Percentiles rank a stretch among this genome's conserved stretches.
phyloP scores from a whole-genome alignment of 2,888 invertebrate genomes.

The Neoitamus cyanurus region DNA sequence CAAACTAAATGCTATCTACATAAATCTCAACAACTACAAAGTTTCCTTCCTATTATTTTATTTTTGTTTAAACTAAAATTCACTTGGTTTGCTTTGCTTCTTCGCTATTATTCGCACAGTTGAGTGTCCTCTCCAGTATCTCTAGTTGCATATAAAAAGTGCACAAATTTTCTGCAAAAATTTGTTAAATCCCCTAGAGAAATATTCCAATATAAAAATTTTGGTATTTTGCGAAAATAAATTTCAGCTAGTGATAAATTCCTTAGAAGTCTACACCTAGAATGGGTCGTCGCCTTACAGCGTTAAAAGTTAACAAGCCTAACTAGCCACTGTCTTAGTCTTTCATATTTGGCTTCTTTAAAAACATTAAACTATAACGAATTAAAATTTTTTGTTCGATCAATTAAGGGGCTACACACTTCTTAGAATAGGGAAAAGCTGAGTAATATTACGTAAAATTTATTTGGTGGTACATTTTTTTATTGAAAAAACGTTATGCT shows the following conservation, averaged over 20 bases:
- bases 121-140: not conserved
- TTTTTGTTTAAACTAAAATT: not conserved
- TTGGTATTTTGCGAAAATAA: not conserved
- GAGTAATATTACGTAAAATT: too few species aligned
- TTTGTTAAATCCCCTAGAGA: not conserved
- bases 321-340: not conserved
- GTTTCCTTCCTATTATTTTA: not conserved
- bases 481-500: too few species aligned
- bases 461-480: too few species aligned
- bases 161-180: not conserved
- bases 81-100: not conserved
- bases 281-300: not conserved
- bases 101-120: not conserved
- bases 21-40: slow-evolving; percentile 51
- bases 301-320: not conserved
- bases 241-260: not conserved
- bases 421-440: too few species aligned
- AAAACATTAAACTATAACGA: not conserved
- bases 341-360: not conserved
- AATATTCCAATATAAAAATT: not conserved
- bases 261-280: not conserved
- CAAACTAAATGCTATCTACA: slow-evolving; percentile 54
- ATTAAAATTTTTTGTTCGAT: not conserved
- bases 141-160: not conserved
- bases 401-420: too few species aligned